Evolutionary conservation across 2,797 vertebrate genomes (phyloP).

Genomic region (Parauchenoglanis punctatus): DNA sequence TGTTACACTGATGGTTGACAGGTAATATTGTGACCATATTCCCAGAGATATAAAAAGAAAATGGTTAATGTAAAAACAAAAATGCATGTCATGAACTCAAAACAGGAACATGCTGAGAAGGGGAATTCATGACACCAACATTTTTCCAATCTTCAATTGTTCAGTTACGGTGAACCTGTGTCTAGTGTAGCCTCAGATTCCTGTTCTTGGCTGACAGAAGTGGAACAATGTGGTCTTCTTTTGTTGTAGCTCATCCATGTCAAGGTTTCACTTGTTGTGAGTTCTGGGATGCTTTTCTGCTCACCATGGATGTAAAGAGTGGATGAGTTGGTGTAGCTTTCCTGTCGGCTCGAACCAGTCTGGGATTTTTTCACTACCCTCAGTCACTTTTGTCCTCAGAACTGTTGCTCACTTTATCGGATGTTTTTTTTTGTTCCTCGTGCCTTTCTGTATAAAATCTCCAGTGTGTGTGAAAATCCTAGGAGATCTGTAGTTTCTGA

Average conservation of each 20-base stretch:
- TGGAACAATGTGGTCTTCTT: not conserved
- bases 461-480: not conserved
- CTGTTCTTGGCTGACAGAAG: not conserved
- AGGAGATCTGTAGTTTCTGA: not conserved
- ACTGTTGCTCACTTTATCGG: too few species aligned
- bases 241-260: not conserved
- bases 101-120: not conserved
- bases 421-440: not conserved
- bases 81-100: not conserved
- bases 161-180: not conserved
- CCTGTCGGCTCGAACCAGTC: not conserved
- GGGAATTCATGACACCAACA: not conserved
- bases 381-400: too few species aligned
- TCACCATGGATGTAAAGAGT: not conserved
- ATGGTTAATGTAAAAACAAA: not conserved
- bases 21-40: not conserved
- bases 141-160: not conserved
- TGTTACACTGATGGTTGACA: not conserved
- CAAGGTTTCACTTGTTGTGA: not conserved
- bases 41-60: not conserved
- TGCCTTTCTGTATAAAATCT: not conserved
- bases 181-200: not conserved
- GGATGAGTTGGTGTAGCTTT: not conserved
- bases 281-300: not conserved
- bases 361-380: not conserved